Evolutionary conservation across 2,797 vertebrate genomes (phyloP), one percentile per base, ranked within the genome.

Genomic region (Sphenopsis melanotis): DNA sequence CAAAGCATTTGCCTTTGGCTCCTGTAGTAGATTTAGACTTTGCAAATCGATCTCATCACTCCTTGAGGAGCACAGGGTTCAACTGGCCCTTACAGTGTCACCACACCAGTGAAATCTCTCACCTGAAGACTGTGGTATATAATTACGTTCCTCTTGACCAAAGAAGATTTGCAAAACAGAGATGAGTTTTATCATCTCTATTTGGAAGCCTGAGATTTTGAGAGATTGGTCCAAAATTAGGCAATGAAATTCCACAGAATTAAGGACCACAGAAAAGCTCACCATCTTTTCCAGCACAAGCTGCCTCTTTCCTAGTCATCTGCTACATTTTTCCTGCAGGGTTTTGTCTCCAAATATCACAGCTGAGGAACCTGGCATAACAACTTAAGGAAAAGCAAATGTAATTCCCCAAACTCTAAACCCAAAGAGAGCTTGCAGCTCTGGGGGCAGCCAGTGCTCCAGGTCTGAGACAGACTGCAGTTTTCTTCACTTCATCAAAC

Each of bases 371-470:
- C 41, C 4, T 1, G 18, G 19, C 11, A 0, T 30, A 90, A 69
- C 15, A 79, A 20, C 23, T 52, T 26, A 46, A 0, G 0, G 44
- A 63, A 88, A 70, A 90, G 9, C 0, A 0, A 83, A 88, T 32
- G 5, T 4, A 76, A 63, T 46, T 78, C 24, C 32, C 32, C 32
- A 53, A 21, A 77, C 10, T 50, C 44, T 27, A 15, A 92, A 81
- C 24, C 53, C n/a, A 77, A 42, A 59, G 39, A 47, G 32, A 66
- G 26, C 19, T 8, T 77, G 65, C 17, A 60, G 60, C 26, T 63
- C 15, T 46, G 52, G 53, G n/a, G 49, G 10, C 22, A 86, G 36
- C 18, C 57, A 41, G 55, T 30, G n/a, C 30, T 1, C 0, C 42
- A 57, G 32, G 18, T 32, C 65, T 65, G n/a, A 69, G 44, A 80